phyloP scores from a whole-genome alignment of 2,797 vertebrate genomes.

The Petrocephalus schoutedeni region DNA sequence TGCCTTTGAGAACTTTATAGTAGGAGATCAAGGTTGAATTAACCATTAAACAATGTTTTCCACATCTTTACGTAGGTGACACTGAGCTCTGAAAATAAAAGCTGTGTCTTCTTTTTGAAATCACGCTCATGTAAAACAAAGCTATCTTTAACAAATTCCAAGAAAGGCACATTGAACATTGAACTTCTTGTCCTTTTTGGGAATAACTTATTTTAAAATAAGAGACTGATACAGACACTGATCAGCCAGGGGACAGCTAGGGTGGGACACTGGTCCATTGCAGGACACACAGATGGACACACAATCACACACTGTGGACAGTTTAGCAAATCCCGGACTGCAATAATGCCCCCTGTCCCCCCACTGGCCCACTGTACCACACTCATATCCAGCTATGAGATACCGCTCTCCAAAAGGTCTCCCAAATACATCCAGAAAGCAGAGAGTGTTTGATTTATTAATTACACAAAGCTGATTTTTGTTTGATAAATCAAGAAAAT shows the following conservation, averaged over 20 bases:
- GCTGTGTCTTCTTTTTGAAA: no score
- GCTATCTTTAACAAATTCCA: no score
- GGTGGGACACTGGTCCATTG: background rate
- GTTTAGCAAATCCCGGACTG: background rate
- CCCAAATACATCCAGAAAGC: background rate
- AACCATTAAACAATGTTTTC: background rate
- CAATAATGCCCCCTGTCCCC: background rate
- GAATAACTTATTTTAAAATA: background rate
- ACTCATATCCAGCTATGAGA: background rate
- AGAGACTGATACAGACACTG: background rate
- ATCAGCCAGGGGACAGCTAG: background rate
- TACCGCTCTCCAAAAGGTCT: background rate
- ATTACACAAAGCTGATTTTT: background rate
- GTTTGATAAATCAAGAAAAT: background rate
- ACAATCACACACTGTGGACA: background rate
- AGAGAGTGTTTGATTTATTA: background rate
- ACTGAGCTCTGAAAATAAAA: background rate
- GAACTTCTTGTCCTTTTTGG: background rate
- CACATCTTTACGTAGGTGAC: background rate
- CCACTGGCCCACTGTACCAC: background rate
- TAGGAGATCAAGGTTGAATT: background rate
- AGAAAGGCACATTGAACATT: no score
- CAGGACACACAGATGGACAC: background rate
- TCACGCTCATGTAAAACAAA: no score
- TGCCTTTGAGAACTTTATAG: background rate